phyloP scores from a whole-genome alignment of 2,797 vertebrate species.

The Gobio occitaniae region DNA sequence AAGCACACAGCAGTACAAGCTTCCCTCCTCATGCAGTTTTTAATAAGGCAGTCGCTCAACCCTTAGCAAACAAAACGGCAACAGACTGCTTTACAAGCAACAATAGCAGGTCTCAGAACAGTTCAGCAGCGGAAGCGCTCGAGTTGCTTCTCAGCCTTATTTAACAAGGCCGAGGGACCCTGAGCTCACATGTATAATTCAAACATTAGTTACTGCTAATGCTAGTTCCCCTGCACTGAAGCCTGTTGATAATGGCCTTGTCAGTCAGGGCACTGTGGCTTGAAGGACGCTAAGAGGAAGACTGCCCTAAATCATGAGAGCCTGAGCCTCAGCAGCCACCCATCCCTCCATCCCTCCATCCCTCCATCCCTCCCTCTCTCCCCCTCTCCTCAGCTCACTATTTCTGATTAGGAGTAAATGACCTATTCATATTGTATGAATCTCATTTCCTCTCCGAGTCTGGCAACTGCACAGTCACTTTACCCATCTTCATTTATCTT shows the following conservation, averaged over 20 bases:
- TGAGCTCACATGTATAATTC: slow-evolving; percentile 48
- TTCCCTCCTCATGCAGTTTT: slow-evolving; percentile 20
- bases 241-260: slow-evolving; percentile 56
- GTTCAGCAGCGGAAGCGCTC: neutral
- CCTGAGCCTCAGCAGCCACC: slow-evolving; percentile 9
- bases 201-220: slow-evolving; percentile 43
- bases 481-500: slow-evolving; percentile 26
- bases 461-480: slow-evolving; percentile 22
- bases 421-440: slow-evolving; percentile 44
- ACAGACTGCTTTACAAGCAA: slow-evolving; percentile 22
- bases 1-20: neutral
- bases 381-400: neutral
- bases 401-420: slow-evolving; percentile 59
- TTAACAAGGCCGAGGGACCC: slow-evolving; percentile 23
- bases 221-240: slow-evolving; percentile 14
- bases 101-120: slow-evolving; percentile 20
- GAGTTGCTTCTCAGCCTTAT: slow-evolving; percentile 33
- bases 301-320: slow-evolving; percentile 52
- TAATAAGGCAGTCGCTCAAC: neutral
- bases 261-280: slow-evolving; percentile 54
- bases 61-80: neutral
- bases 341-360: no score
- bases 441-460: slow-evolving; percentile 42
- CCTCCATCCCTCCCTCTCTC: no score
- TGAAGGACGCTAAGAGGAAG: slow-evolving; percentile 53